These are phyloP conservation scores for Papilio protenor DNA, from an alignment of 2,888 invertebrate species.

Conservation along the genomic window DNA sequence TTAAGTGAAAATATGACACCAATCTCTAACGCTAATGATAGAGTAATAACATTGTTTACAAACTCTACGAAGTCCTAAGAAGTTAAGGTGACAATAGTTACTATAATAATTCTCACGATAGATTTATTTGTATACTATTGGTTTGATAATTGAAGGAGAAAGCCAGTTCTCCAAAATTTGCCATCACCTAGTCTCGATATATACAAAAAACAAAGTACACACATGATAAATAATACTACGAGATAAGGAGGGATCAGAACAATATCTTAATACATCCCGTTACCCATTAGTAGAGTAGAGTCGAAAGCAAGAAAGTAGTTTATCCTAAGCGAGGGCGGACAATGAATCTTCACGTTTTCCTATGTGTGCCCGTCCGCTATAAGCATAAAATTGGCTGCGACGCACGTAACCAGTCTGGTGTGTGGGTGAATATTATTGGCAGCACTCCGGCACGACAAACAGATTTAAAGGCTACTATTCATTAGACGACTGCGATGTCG, in stretches of 20 bases:
- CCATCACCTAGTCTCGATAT: not conserved
- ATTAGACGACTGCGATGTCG: slow-evolving; percentile 54
- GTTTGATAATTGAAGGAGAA: not conserved
- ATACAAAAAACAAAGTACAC: not conserved
- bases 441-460: slow-evolving; percentile 72
- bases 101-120: not conserved
- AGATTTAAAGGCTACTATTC: slow-evolving; percentile 63
- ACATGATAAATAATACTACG: not conserved
- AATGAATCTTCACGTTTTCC: slow-evolving; percentile 65
- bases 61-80: not conserved
- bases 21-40: slow-evolving; percentile 16
- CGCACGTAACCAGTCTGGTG: slow-evolving; percentile 65
- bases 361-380: slow-evolving; percentile 59
- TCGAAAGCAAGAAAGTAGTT: slow-evolving; percentile 47
- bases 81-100: not conserved
- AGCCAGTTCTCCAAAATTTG: not conserved
- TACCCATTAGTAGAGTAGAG: slow-evolving; percentile 12
- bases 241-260: not conserved
- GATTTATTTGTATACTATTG: not conserved
- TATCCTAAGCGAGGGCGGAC: slow-evolving; percentile 58
- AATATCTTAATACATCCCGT: slow-evolving; percentile 18
- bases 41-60: slow-evolving; percentile 20
- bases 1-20: slow-evolving; percentile 39
- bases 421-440: slow-evolving; percentile 82
- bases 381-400: slow-evolving; percentile 75